phyloP scores from a whole-genome alignment of 2,888 invertebrate genomes.

The Clunio marinus region DNA sequence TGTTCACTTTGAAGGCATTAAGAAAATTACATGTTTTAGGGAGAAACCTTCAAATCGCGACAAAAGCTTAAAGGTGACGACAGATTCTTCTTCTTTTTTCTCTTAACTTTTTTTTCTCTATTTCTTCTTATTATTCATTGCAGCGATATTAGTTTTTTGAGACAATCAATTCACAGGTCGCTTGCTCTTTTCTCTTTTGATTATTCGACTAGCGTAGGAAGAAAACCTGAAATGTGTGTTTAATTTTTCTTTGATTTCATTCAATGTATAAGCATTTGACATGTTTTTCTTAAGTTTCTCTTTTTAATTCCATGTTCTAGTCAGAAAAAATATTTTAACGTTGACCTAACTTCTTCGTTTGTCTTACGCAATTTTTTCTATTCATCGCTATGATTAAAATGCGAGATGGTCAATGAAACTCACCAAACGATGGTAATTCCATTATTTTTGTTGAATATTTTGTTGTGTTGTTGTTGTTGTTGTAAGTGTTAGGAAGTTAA shows the following conservation, averaged over 20 bases:
- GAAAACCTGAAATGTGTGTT: conserved; percentile 27
- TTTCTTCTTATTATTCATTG: too few species aligned
- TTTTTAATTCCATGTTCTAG: background rate
- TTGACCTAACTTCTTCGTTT: background rate
- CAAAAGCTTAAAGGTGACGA: too few species aligned
- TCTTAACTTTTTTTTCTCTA: too few species aligned
- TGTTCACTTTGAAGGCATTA: too few species aligned
- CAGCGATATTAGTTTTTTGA: too few species aligned
- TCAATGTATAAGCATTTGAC: background rate
- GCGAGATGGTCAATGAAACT: too few species aligned
- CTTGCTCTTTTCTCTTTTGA: too few species aligned
- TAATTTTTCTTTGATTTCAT: background rate
- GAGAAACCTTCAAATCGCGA: too few species aligned
- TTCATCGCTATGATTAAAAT: background rate
- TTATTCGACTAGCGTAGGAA: too few species aligned
- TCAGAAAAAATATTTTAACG: background rate
- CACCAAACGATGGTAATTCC: background rate
- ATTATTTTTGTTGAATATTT: background rate
- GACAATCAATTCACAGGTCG: too few species aligned
- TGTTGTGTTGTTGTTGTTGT: background rate
- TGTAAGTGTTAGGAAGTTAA: background rate
- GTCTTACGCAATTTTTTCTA: background rate
- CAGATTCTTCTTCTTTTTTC: too few species aligned
- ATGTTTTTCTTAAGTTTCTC: conserved; percentile 27
- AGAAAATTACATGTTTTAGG: too few species aligned